These are phyloP conservation scores for Tapera naevia DNA, from an alignment of 2,797 vertebrate genomes.

Conservation along the genomic window DNA sequence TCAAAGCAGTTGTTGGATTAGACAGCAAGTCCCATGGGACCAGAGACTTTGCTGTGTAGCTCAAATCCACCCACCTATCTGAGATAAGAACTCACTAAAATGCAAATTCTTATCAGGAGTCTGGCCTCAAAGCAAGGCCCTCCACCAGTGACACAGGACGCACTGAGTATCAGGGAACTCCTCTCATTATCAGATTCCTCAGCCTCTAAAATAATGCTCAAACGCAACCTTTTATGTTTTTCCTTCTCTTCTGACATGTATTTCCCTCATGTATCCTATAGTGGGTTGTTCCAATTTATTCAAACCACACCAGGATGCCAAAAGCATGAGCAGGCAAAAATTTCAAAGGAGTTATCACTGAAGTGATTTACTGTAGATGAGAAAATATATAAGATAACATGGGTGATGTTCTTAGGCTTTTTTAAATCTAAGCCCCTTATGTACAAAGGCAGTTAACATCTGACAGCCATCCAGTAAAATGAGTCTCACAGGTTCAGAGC, in stretches of 20 bases:
- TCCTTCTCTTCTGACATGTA: not conserved
- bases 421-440: not conserved
- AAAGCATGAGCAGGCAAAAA: not conserved
- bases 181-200: not conserved
- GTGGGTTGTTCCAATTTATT: not conserved
- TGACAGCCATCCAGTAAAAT: not conserved
- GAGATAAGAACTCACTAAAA: slow-evolving; percentile 44
- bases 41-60: not conserved
- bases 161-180: not conserved
- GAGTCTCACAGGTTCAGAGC: not conserved
- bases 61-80: not conserved
- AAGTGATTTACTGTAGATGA: not conserved
- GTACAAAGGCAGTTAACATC: not conserved
- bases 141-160: not conserved
- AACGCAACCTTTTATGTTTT: not conserved
- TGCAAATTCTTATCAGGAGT: slow-evolving; percentile 34
- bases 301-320: not conserved
- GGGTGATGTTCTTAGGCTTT: not conserved
- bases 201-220: not conserved
- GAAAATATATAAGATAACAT: not conserved
- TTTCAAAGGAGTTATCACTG: not conserved
- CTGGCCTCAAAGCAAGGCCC: not conserved
- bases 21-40: not conserved
- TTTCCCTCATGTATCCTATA: not conserved
- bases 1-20: slow-evolving; percentile 39